Conservation (phyloP, 1,140 invertebrate species). For the Drosophila azteca region DNA sequence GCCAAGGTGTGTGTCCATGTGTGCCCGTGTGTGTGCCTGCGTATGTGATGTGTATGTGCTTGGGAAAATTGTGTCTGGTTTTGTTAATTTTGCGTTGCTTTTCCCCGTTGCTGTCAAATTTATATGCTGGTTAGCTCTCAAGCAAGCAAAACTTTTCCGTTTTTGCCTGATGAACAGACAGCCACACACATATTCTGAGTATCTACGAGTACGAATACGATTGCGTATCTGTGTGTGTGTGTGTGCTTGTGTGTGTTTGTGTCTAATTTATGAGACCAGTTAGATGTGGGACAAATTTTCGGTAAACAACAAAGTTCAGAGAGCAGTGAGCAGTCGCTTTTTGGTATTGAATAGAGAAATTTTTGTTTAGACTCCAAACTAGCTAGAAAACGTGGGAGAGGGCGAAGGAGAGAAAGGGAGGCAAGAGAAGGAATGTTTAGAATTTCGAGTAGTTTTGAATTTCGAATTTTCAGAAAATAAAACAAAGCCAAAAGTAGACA, state of each 20-base stretch:
- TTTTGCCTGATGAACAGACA: slow-evolving; percentile 43
- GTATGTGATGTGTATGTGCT: slow-evolving; percentile 12
- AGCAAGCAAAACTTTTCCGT: slow-evolving; percentile 54
- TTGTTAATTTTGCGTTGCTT: slow-evolving; percentile 72
- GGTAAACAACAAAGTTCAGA: slow-evolving; percentile 8
- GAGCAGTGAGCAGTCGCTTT: not conserved
- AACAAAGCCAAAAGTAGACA: too few species aligned
- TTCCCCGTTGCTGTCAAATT: slow-evolving; percentile 62
- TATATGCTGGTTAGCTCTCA: slow-evolving; percentile 72
- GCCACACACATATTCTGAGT: not conserved
- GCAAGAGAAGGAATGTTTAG: too few species aligned
- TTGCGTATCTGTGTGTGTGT: slow-evolving; percentile 51
- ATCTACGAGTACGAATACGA: not conserved
- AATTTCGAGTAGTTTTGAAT: not conserved
- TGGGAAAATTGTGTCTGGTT: slow-evolving; percentile 66
- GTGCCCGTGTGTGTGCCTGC: not conserved
- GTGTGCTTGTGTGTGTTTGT: slow-evolving; percentile 55
- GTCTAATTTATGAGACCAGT: slow-evolving; percentile 74
- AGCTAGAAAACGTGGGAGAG: not conserved
- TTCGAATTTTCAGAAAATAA: too few species aligned
- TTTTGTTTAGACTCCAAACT: not conserved
- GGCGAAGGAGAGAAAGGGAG: too few species aligned
- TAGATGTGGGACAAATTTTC: slow-evolving; percentile 41
- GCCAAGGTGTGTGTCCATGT: slow-evolving; percentile 36
- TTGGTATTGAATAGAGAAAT: slow-evolving; percentile 2